Conservation (phyloP, 2,888 invertebrate genomes). For the Drosophila neonasuta region DNA sequence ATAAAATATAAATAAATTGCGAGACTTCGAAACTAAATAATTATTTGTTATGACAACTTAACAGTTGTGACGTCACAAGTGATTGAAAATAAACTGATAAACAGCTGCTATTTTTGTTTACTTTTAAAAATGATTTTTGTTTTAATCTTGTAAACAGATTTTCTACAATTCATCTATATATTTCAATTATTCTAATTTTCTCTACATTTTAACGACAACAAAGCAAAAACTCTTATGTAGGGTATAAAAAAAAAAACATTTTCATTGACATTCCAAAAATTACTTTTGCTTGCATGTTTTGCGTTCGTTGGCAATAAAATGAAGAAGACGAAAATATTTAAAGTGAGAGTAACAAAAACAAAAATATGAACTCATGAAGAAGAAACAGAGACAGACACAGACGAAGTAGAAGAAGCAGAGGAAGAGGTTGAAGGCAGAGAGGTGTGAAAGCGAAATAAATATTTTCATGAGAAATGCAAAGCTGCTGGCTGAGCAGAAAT, state of each 20-base stretch:
- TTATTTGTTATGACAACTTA: no score
- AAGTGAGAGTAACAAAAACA: conserved; percentile 23
- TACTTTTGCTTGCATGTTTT: conserved; percentile 10
- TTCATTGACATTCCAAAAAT: conserved; percentile 9
- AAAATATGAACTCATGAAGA: conserved; percentile 12
- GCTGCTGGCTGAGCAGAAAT: conserved; percentile 4
- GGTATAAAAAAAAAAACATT: not conserved
- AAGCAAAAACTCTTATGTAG: no score
- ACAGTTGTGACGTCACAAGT: no score
- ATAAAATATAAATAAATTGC: no score
- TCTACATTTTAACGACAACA: no score
- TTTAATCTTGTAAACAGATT: no score
- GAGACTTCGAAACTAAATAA: no score
- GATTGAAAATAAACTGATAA: no score
- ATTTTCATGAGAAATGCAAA: conserved; percentile 31
- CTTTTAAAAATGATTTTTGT: no score
- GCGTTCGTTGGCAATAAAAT: not conserved
- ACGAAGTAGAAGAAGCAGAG: not conserved
- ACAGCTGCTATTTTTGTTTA: no score
- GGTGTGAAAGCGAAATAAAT: conserved; percentile 42
- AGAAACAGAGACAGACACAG: conserved; percentile 8
- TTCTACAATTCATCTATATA: no score
- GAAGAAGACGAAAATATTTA: conserved; percentile 9
- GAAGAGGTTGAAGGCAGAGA: conserved; percentile 3
- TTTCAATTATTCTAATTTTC: not conserved